A percentile compares a stretch with the other conserved stretches of the same genome.
These are phyloP conservation scores for Sinosuthora webbiana DNA, from an alignment of 2,113 vertebrate genomes.

Conservation along the genomic window DNA sequence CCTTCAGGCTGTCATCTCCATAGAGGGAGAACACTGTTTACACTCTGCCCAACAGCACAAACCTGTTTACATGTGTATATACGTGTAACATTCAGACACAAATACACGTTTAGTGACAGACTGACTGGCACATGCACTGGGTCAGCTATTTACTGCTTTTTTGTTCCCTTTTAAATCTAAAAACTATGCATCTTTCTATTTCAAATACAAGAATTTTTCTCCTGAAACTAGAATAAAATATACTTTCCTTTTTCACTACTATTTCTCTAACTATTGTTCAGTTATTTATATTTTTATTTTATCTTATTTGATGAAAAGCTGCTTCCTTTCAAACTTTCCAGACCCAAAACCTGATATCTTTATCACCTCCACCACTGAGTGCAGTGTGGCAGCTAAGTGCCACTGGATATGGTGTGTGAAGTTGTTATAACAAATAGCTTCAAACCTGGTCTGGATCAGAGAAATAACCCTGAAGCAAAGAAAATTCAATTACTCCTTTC, in stretches of 20 bases:
- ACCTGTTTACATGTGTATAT: background rate
- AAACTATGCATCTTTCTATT: background rate
- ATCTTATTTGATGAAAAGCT: background rate
- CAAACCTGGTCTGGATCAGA: background rate
- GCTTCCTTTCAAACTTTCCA: background rate
- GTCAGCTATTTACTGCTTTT: background rate
- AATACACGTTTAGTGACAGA: background rate
- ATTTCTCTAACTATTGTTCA: background rate
- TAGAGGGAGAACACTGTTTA: background rate
- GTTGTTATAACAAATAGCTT: background rate
- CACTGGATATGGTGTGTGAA: background rate
- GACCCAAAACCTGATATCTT: background rate
- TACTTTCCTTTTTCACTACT: background rate
- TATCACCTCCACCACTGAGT: background rate
- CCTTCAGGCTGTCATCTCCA: background rate
- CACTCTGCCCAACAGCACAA: background rate
- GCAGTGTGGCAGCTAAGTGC: background rate
- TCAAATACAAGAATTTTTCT: background rate
- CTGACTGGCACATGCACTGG: fast-evolving
- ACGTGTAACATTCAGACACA: background rate
- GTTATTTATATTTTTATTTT: background rate
- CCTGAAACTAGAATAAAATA: background rate
- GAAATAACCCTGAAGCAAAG: background rate
- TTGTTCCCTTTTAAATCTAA: background rate
- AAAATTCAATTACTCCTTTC: background rate